Conservation (phyloP, 2,888 invertebrate species). For the Neoascia interrupta region DNA sequence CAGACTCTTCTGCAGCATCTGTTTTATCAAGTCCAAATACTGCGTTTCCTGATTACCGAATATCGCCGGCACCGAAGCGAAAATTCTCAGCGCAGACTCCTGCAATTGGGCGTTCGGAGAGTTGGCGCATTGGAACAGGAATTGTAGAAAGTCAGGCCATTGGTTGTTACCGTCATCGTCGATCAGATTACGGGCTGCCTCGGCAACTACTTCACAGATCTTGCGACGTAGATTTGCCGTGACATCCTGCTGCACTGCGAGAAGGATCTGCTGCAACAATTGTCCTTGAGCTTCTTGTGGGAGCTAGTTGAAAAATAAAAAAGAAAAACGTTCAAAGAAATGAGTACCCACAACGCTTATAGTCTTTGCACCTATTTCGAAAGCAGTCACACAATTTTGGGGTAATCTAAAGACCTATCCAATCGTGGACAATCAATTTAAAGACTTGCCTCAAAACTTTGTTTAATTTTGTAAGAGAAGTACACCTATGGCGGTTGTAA, state of each 20-base stretch:
- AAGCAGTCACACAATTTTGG: no score
- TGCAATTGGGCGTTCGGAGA: conserved; percentile 90
- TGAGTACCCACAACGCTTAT: no score
- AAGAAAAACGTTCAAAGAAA: conserved; percentile 6
- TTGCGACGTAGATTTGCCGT: conserved; percentile 90
- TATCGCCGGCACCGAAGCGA: conserved; percentile 97
- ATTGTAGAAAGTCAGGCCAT: conserved; percentile 97
- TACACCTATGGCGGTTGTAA: no score
- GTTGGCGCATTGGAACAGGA: conserved; percentile 96
- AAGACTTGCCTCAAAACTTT: no score
- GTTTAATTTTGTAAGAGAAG: no score
- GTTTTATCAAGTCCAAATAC: conserved; percentile 95
- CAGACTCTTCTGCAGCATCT: conserved; percentile 93
- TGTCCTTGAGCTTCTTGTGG: conserved; percentile 90
- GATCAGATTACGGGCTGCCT: conserved; percentile 95
- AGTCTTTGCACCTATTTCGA: no score
- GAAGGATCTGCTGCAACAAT: conserved; percentile 91
- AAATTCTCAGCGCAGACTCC: conserved; percentile 96
- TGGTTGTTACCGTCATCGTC: conserved; percentile 97
- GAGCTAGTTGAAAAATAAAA: conserved; percentile 79
- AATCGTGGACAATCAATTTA: no score
- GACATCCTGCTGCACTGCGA: conserved; percentile 91
- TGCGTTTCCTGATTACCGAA: conserved; percentile 97
- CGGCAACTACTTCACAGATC: conserved; percentile 97
- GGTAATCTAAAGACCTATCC: no score